A percentile compares a stretch with the other conserved stretches of the same genome.
Conservation (phyloP, 2,888 invertebrate genomes). For the Tryphoninae sp. region DNA sequence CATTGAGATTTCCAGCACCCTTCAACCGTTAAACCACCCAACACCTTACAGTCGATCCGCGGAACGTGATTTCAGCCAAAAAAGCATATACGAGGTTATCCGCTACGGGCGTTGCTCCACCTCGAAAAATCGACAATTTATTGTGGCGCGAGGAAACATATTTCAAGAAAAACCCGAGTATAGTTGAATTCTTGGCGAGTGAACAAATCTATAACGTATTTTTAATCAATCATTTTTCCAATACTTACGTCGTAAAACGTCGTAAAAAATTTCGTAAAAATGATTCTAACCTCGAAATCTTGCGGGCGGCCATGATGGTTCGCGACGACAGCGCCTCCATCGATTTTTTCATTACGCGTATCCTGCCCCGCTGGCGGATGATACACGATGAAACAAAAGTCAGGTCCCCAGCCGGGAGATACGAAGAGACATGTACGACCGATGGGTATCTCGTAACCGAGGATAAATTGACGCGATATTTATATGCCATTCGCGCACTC, state of each 20-base stretch:
- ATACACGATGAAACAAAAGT: constrained; percentile 21
- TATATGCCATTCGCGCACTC: constrained; percentile 75
- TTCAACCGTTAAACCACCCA: constrained; percentile 14
- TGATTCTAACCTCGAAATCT: neutral
- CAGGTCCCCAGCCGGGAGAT: constrained; percentile 49
- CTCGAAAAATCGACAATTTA: too few relatives aligned
- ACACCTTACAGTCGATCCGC: constrained; percentile 20
- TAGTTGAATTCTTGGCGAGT: neutral
- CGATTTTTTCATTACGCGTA: too few relatives aligned
- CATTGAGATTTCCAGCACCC: constrained; percentile 3
- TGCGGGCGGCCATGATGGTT: neutral
- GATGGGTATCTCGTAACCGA: constrained; percentile 77
- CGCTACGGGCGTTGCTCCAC: too few relatives aligned
- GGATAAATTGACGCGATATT: constrained; percentile 74
- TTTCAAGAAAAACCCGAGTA: too few relatives aligned
- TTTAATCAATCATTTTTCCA: neutral
- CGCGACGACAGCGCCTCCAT: too few relatives aligned
- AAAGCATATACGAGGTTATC: neutral
- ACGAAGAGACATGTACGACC: constrained; percentile 60
- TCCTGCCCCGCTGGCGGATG: neutral
- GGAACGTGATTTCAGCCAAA: constrained; percentile 22
- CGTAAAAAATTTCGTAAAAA: neutral
- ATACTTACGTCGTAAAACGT: neutral
- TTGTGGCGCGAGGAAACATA: too few relatives aligned
- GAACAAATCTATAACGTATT: neutral